These are phyloP conservation scores for Mico argentatus DNA, from an alignment of 2,797 vertebrate species.

Conservation along the genomic window DNA sequence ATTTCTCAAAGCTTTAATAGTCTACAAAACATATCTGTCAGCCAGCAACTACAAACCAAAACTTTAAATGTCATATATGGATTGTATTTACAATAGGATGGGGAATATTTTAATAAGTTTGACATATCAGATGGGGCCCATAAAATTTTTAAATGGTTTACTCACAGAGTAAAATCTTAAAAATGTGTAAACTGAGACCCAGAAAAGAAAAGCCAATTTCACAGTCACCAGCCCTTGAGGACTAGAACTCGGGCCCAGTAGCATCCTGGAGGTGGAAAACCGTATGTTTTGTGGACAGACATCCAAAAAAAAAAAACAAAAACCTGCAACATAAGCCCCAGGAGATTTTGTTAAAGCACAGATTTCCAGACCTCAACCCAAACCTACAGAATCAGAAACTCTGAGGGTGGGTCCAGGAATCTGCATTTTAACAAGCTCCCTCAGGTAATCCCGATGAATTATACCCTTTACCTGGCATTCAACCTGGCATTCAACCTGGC, in stretches of 20 bases:
- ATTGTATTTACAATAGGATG: conserved; percentile 10
- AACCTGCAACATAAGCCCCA: background rate
- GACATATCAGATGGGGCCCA: background rate
- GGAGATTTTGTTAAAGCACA: conserved; percentile 11
- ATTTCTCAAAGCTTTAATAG: conserved; percentile 4
- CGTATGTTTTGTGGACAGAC: background rate
- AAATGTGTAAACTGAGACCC: background rate
- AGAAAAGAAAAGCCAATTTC: background rate
- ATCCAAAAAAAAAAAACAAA: background rate
- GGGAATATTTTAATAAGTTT: conserved; percentile 9
- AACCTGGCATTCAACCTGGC: background rate
- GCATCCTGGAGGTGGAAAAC: background rate
- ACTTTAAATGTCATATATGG: conserved; percentile 22
- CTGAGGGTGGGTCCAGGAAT: background rate
- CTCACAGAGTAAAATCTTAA: background rate
- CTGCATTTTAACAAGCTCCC: background rate
- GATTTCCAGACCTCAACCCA: background rate
- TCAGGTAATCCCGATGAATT: background rate
- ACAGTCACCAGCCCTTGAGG: background rate
- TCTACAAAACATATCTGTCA: conserved; percentile 11
- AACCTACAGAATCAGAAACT: background rate
- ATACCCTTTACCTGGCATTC: background rate
- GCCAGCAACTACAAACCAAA: conserved; percentile 33
- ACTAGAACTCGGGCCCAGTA: background rate
- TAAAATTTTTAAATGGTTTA: conserved; percentile 21